These are phyloP conservation scores for Zaprionus africanus DNA, from an alignment of 1,140 invertebrate genomes.

Conservation along the genomic window DNA sequence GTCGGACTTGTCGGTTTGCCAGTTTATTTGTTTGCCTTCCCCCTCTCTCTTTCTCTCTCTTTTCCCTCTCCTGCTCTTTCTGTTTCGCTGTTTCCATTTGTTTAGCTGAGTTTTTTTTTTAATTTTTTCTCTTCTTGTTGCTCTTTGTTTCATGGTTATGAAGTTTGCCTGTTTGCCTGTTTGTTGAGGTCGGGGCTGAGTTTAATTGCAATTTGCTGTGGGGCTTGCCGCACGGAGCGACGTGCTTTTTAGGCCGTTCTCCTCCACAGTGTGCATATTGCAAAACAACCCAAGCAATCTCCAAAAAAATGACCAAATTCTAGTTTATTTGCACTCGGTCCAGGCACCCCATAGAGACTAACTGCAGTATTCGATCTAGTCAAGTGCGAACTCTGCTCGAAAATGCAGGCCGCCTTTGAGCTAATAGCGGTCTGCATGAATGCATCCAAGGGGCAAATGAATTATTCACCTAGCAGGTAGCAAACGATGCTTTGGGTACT, in stretches of 20 bases:
- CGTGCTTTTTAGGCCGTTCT: constrained; percentile 6
- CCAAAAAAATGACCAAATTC: neutral
- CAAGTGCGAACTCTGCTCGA: too few species aligned
- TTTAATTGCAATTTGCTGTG: constrained; percentile 35
- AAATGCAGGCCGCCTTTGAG: too few species aligned
- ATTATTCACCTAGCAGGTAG: too few species aligned
- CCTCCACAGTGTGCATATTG: neutral
- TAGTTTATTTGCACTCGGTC: neutral
- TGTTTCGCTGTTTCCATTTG: constrained; percentile 5
- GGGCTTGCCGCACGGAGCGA: neutral
- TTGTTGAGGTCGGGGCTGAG: constrained; percentile 36
- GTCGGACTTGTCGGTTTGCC: constrained; percentile 18
- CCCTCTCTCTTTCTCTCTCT: neutral
- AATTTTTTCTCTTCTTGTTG: neutral
- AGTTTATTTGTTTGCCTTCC: constrained; percentile 27
- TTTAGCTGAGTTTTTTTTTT: neutral
- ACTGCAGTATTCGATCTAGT: too few species aligned
- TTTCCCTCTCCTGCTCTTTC: neutral
- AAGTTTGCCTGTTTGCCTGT: constrained; percentile 19
- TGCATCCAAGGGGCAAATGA: too few species aligned
- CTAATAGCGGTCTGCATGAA: too few species aligned
- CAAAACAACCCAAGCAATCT: constrained; percentile 2
- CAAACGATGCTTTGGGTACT: too few species aligned
- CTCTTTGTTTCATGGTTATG: constrained; percentile 5
- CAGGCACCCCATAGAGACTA: neutral